Evolutionary conservation across 2,888 invertebrate species (phyloP), one percentile per base, ranked within the genome.

Genomic region (Nudaria mundana): DNA sequence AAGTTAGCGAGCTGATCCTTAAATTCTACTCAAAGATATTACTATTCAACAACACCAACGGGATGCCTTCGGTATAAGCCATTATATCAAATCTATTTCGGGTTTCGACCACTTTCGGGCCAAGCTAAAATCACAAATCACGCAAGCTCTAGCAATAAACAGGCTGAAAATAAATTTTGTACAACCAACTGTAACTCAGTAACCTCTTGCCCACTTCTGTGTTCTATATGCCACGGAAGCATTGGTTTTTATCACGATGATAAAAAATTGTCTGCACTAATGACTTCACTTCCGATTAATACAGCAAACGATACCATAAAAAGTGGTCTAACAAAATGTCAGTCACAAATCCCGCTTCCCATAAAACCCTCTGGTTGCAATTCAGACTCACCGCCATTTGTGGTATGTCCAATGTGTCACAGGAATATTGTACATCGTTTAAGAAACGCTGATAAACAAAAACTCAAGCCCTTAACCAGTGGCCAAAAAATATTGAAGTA

Each of bases 401-500:
- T 33, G 11, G 5, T 33, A 8, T 33, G 33, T 24, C 33, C 33
- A 24, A 33, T 33, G 33, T 33, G 33, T 8, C 33, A 33, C 24
- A 33, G 24, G 14, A 24, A 33, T 24, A 16, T 33, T 8, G 24
- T 33, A 8, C 33, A 33, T 15, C 23, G 33, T 15, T 24, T 15
- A 33, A 23, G 33, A 22, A 33, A 33, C 2, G 10, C 33, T 15
- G 33, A 33, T 15, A 24, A 33, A 33, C 23, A n/a, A n/a, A n/a
- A n/a, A n/a, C n/a, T n/a, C n/a, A n/a, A n/a, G n/a, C 33, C 33
- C 11, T 5, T 24, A 24, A 15, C 12, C 22, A 2, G 11, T 3
- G 14, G 15, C 5, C 23, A 33, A 33, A 24, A 14, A 8, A 24
- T 23, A 23, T 23, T 23, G 7, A 14, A 32, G 1, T 32, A n/a